A percentile compares a stretch with the other conserved stretches of the same genome.
Evolutionary conservation across 2,113 vertebrate genomes (phyloP).

Genomic region (Triplophysa rosa): DNA sequence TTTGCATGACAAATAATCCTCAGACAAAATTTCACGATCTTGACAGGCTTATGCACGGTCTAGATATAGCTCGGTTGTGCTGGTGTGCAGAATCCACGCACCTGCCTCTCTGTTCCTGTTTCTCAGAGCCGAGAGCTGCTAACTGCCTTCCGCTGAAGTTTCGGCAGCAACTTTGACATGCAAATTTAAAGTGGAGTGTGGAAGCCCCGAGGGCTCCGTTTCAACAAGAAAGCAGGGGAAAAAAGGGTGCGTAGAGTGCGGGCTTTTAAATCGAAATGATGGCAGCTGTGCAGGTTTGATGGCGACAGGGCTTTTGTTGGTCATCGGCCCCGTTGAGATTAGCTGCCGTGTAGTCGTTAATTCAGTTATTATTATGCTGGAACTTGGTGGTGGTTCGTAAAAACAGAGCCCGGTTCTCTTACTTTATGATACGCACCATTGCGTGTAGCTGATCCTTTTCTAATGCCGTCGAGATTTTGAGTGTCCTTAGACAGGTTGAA

Average conservation of each 20-base stretch:
- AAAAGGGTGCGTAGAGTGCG: conserved; percentile 11
- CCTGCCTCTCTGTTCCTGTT: conserved; percentile 18
- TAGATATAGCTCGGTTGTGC: background rate
- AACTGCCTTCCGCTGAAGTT: conserved; percentile 36
- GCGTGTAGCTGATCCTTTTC: conserved; percentile 30
- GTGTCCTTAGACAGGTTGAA: background rate
- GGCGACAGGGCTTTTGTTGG: conserved; percentile 41
- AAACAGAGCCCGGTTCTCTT: conserved; percentile 10
- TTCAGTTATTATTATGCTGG: conserved; percentile 48
- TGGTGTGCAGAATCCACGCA: background rate
- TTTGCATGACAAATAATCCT: too few relatives aligned
- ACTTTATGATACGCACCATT: background rate
- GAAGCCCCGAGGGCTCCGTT: conserved; percentile 46
- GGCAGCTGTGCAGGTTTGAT: conserved; percentile 27
- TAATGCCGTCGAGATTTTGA: background rate
- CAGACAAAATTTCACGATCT: too few relatives aligned
- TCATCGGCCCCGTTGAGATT: conserved; percentile 43
- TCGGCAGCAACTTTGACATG: conserved; percentile 51
- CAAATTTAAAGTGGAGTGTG: conserved; percentile 40
- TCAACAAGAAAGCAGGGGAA: conserved; percentile 34
- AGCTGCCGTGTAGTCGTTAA: conserved; percentile 53
- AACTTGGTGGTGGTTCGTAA: conserved; percentile 37
- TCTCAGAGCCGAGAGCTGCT: conserved; percentile 15
- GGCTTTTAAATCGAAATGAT: conserved; percentile 47
- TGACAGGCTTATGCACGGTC: background rate